These are phyloP conservation scores for Phaedon cochleariae DNA, from an alignment of 2,888 invertebrate genomes.

Conservation along the genomic window DNA sequence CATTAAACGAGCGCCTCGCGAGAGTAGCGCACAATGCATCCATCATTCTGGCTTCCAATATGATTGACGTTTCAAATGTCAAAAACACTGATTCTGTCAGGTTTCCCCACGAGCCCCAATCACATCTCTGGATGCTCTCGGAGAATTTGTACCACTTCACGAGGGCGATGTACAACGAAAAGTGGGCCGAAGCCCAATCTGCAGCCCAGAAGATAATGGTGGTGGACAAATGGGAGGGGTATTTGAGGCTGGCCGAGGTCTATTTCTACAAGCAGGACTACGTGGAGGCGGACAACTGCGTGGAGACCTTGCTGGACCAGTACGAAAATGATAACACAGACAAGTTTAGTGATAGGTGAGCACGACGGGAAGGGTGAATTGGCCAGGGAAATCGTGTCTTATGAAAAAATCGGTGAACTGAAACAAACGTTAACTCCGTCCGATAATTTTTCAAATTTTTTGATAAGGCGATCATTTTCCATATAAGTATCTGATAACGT, in stretches of 20 bases:
- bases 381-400: no score
- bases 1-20: no score
- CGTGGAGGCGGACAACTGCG: constrained; percentile 57
- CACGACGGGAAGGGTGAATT: not conserved
- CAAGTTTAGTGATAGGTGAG: constrained; percentile 60
- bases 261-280: constrained; percentile 66
- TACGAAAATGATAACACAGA: constrained; percentile 66
- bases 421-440: no score
- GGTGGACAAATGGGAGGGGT: constrained; percentile 73
- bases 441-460: constrained; percentile 9
- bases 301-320: constrained; percentile 65
- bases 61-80: no score
- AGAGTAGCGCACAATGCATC: no score
- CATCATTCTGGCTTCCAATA: no score
- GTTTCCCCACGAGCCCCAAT: constrained; percentile 71
- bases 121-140: constrained; percentile 74
- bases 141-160: constrained; percentile 66
- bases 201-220: constrained; percentile 75
- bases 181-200: constrained; percentile 76
- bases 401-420: no score
- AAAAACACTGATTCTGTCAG: constrained; percentile 8
- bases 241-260: constrained; percentile 67
- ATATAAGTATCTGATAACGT: not conserved
- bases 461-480: no score
- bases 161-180: constrained; percentile 63